Evolutionary conservation across 2,888 invertebrate species (phyloP), one percentile per base, ranked within the genome.

Genomic region (Athrips mouffetella): DNA sequence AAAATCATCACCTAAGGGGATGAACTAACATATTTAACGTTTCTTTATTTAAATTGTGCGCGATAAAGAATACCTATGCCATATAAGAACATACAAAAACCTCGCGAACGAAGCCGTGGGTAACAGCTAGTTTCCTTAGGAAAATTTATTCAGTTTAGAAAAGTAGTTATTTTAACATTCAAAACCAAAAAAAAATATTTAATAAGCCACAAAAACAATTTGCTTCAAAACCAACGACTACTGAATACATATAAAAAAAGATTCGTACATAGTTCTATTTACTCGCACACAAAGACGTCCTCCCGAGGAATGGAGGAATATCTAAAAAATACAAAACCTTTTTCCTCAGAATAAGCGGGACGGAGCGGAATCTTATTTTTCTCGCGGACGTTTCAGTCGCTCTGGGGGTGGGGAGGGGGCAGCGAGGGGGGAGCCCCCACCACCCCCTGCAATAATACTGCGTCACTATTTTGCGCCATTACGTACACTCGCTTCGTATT

Each of bases 381-480:
- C 89, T 87, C 85, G 82, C 79, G 83, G 79, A 81, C 80, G 89
- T 90, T 90, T 90, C 87, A 83, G 80, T 84, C 87, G 78, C 87
- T 80, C 67, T n/a, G 73, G 77, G 62, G 63, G 64, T 62, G 50
- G 63, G 63, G 64, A 67, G 16, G 18, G 41, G 41, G 47, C 27
- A 18, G 8, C 63, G 44, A 67, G 53, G 62, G 55, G 60, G 52
- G 75, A 75, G 67, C 67, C 67, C 55, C 73, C 76, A 66, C 75
- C 76, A 67, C 85, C 82, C 81, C 78, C 80, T 87, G 89, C 87
- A 88, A 89, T 89, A 89, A 89, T 89, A 89, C 89, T 89, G 89
- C 89, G 88, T 89, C 89, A 89, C 89, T 89, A 89, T 89, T 89
- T 89, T 89, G 88, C 89, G 87, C 89, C 89, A 89, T 88, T 88